Conservation (phyloP, 2,113 vertebrate species). For the Dipodomys stephensi region DNA sequence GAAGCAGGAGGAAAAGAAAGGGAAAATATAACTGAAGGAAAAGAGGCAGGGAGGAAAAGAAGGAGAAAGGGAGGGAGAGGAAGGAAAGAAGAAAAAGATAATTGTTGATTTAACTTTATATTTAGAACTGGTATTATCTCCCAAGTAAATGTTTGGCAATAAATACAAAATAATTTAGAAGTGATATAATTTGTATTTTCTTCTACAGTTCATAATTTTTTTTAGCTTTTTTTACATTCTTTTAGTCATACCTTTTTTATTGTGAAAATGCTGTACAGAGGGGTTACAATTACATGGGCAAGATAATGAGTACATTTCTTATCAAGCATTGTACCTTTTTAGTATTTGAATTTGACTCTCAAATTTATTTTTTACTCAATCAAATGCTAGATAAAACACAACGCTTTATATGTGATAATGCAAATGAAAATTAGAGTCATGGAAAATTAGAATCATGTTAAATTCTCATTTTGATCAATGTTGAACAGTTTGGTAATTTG, state of each 20-base stretch:
- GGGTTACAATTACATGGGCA: no score
- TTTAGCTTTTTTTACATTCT: background rate
- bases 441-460: conserved; percentile 35
- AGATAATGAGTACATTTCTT: no score
- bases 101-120: background rate
- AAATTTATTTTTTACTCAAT: background rate
- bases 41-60: background rate
- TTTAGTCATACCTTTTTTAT: background rate
- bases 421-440: background rate
- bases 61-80: background rate
- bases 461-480: conserved; percentile 55
- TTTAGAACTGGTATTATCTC: background rate
- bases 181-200: conserved; percentile 39
- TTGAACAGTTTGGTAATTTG: conserved; percentile 52
- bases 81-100: background rate
- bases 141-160: background rate
- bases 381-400: background rate
- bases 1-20: background rate
- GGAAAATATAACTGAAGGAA: no score
- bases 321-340: no score
- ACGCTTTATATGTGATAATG: background rate
- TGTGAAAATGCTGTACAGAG: no score
- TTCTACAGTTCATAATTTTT: background rate
- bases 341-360: conserved; percentile 7
- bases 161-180: conserved; percentile 50